Percentiles rank a stretch among this genome's conserved stretches.
Evolutionary conservation across 2,113 vertebrate genomes (phyloP).

Genomic region (Collichthys lucidus): DNA sequence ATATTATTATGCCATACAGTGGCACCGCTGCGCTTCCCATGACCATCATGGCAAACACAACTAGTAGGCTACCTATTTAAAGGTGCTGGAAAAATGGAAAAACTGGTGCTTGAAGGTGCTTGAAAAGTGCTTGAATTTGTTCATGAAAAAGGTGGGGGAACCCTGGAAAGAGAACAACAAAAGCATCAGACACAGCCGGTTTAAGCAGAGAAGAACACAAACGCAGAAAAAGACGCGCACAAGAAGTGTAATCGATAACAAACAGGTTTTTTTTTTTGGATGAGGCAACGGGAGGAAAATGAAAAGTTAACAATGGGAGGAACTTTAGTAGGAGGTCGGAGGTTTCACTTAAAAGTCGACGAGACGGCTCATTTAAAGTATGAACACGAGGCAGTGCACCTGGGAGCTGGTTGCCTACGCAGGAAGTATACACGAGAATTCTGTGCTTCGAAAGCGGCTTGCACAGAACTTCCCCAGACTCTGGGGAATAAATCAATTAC

Average conservation of each 20-base stretch:
- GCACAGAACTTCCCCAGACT: constrained; percentile 11
- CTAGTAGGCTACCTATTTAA: no score
- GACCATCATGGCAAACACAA: no score
- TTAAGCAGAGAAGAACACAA: constrained; percentile 34
- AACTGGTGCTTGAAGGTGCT: no score
- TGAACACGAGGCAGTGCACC: constrained; percentile 42
- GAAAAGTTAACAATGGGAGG: constrained; percentile 26
- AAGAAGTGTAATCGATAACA: constrained; percentile 40
- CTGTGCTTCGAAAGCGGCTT: constrained; percentile 39
- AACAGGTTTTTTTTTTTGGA: constrained; percentile 27
- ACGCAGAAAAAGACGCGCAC: constrained; percentile 28
- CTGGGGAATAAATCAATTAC: constrained; percentile 51
- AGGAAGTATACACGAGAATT: constrained; percentile 23
- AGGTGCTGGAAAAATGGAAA: no score
- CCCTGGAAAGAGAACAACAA: constrained; percentile 2
- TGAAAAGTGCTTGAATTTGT: no score
- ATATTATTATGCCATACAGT: no score
- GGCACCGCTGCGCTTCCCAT: no score
- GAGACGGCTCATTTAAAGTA: constrained; percentile 54
- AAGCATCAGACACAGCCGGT: constrained; percentile 14
- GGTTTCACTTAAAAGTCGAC: constrained; percentile 52
- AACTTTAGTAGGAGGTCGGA: constrained; percentile 50
- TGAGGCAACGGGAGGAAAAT: constrained; percentile 27
- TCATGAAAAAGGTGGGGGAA: no score
- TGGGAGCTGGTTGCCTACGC: constrained; percentile 48